These are phyloP conservation scores for Sebastes cheni DNA, from an alignment of 2,797 vertebrate genomes.

Conservation along the genomic window DNA sequence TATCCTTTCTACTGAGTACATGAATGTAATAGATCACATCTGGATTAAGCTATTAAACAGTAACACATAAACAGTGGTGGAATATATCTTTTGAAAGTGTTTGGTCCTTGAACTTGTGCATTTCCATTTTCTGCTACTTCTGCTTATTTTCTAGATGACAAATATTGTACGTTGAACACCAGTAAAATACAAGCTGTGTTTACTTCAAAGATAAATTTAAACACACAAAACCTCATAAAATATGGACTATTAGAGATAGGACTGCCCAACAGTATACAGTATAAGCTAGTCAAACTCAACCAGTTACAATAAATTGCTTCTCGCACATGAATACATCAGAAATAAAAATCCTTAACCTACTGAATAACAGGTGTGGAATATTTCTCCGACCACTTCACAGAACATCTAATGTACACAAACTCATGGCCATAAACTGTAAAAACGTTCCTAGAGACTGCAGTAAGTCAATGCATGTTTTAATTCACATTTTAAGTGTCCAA, in stretches of 20 bases:
- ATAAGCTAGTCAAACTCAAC: neutral
- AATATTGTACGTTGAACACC: neutral
- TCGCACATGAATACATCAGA: neutral
- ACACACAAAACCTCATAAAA: neutral
- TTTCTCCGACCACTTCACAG: accelerated
- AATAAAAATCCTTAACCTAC: neutral
- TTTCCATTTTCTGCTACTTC: neutral
- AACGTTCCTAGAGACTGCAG: no score
- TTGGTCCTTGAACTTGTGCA: neutral
- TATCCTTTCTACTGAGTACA: neutral
- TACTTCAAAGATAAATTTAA: neutral
- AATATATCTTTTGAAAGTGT: neutral
- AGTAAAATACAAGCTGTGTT: neutral
- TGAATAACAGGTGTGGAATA: neutral
- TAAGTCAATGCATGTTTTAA: neutral
- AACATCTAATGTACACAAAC: neutral
- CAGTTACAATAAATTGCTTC: neutral
- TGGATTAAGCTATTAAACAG: neutral
- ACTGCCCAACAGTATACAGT: neutral
- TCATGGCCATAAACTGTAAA: neutral
- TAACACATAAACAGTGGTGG: neutral
- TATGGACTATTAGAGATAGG: neutral
- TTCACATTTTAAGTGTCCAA: neutral
- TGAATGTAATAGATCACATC: neutral
- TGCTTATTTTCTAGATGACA: neutral